A percentile compares a stretch with the other conserved stretches of the same genome.
phyloP scores from a whole-genome alignment of 2,797 vertebrate genomes.

The Atherinosoma microstoma region DNA sequence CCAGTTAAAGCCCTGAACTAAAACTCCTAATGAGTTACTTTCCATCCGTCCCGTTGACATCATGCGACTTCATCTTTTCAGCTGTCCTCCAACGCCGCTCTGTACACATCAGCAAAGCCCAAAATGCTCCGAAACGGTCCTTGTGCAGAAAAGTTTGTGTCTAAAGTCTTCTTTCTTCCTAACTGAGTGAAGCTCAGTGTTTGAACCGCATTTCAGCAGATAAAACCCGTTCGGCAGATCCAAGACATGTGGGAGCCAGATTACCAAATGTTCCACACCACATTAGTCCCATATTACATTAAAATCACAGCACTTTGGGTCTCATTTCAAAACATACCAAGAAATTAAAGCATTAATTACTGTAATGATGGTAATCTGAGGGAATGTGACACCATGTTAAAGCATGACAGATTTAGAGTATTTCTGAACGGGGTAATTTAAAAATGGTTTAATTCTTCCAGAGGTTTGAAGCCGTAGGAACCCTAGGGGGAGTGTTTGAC shows the following conservation, averaged over 20 bases:
- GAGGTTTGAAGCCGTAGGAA: slow-evolving; percentile 72
- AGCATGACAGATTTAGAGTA: slow-evolving; percentile 80
- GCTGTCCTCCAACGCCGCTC: background rate
- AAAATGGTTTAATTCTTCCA: slow-evolving; percentile 74
- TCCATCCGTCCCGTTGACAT: slow-evolving; percentile 24
- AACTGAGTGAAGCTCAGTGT: slow-evolving; percentile 53
- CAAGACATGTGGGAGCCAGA: slow-evolving; percentile 73
- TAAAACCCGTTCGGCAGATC: slow-evolving; percentile 71
- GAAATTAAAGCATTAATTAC: slow-evolving; percentile 82
- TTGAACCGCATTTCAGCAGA: slow-evolving; percentile 65
- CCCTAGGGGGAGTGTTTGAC: slow-evolving; percentile 67
- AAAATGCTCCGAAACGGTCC: slow-evolving; percentile 16
- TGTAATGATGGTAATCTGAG: slow-evolving; percentile 81
- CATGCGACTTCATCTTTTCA: slow-evolving; percentile 19
- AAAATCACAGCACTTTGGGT: slow-evolving; percentile 74
- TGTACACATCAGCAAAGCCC: slow-evolving; percentile 10
- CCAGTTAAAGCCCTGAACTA: slow-evolving; percentile 10
- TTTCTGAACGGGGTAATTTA: slow-evolving; percentile 76
- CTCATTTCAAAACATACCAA: slow-evolving; percentile 77
- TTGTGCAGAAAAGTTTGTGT: slow-evolving; percentile 32
- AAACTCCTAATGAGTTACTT: slow-evolving; percentile 23
- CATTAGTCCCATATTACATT: slow-evolving; percentile 77
- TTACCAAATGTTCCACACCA: slow-evolving; percentile 75
- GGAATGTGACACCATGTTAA: slow-evolving; percentile 78
- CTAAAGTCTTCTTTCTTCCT: slow-evolving; percentile 35